Evolutionary conservation across 2,888 invertebrate genomes (phyloP), one percentile per base, ranked within the genome.

Genomic region (Callimorpha dominula): DNA sequence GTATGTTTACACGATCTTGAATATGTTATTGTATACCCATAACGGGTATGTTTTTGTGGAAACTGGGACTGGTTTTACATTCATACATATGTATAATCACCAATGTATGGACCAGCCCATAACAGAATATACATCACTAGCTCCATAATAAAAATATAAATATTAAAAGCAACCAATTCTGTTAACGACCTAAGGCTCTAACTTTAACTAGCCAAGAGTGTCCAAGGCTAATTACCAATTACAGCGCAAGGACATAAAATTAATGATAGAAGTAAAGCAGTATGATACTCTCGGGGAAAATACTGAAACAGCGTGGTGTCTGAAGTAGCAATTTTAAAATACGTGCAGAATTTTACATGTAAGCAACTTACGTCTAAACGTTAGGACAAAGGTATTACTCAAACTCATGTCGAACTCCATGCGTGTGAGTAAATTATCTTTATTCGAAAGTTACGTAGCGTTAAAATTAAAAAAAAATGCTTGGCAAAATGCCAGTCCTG

Each of bases 171-270:
- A 50, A 11, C n/a, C 20, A 65, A 70, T 70, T 65, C 1, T 20
- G 65, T 31, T 75, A 65, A 72, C 65, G 64, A 71, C 20, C 65
- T 76, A 70, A 75, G 68, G n/a, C 42, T 20, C 70, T 42, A 74
- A 75, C 71, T 68, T 73, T 67, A 78, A 75, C 62, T 72, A 52
- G 52, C 63, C 57, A 65, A 15, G 40, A 73, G 64, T 75, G 31
- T 72, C 68, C 74, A 73, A 50, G 20, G 64, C 65, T 80, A 75
- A 84, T 80, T 73, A 76, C 46, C 70, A 81, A 82, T 84, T 76
- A 78, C 46, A 42, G 49, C n/a, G 43, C 50, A 20, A n/a, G 72
- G 17, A 77, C 71, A 80, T 82, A 72, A 81, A 65, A 74, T 75
- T 78, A 14, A 76, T 71, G 43, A 70, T 71, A 73, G 72, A 74